These are phyloP conservation scores for Calvadosia cruxmelitensis DNA, from an alignment of 30 jellyfish, hydroid and myxozoan species.

Conservation along the genomic window DNA sequence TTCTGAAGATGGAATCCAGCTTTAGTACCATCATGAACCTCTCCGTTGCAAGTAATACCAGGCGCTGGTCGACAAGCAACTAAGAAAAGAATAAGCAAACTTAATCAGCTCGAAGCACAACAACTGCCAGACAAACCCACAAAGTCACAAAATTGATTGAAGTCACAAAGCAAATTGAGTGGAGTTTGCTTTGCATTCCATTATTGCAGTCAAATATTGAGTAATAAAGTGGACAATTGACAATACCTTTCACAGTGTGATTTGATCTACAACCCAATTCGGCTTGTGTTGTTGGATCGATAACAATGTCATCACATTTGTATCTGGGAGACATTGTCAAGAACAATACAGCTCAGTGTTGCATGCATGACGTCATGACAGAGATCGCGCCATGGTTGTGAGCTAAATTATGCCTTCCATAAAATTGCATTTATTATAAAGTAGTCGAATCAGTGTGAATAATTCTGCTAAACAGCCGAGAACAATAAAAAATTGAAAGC, in stretches of 20 bases:
- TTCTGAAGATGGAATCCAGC: conserved; percentile 53
- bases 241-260: conserved; percentile 45
- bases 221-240: not conserved
- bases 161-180: not conserved
- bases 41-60: conserved; percentile 49
- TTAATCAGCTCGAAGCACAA: not conserved
- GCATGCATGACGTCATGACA: too few species aligned
- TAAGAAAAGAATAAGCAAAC: not conserved
- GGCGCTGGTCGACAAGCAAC: conserved; percentile 66
- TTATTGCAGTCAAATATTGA: too few species aligned
- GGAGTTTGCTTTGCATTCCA: too few species aligned
- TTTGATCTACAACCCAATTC: conserved; percentile 75
- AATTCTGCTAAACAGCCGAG: too few species aligned
- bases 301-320: conserved; percentile 61
- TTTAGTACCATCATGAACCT: conserved; percentile 16
- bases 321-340: too few species aligned
- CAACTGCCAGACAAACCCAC: not conserved
- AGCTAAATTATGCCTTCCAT: too few species aligned
- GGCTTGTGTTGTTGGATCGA: conserved; percentile 60
- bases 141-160: not conserved
- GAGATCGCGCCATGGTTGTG: too few species aligned
- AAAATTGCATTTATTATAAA: too few species aligned
- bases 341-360: too few species aligned
- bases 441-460: too few species aligned
- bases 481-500: too few species aligned